Percentiles rank a stretch among this genome's conserved stretches.
phyloP scores from a whole-genome alignment of 1,140 invertebrate genomes.

The Scaptodrosophila lebanonensis region DNA sequence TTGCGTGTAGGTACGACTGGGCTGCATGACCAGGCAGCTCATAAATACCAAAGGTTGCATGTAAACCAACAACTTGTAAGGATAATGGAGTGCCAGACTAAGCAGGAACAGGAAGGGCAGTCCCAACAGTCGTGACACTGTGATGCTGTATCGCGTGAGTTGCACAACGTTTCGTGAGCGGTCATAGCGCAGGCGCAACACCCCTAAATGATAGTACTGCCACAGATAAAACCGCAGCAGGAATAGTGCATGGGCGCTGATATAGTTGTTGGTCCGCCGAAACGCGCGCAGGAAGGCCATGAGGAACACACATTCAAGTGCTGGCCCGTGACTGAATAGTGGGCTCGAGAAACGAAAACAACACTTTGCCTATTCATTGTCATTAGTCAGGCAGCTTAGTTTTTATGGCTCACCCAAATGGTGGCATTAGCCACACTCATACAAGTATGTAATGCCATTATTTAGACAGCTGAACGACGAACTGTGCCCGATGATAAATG shows the following conservation, averaged over 20 bases:
- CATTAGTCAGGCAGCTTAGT: too few relatives aligned
- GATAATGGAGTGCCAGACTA: slow-evolving; percentile 16
- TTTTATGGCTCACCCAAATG: too few relatives aligned
- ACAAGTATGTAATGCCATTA: too few relatives aligned
- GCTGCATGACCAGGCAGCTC: slow-evolving; percentile 37
- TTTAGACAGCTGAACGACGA: too few relatives aligned
- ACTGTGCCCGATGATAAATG: too few relatives aligned
- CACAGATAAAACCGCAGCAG: slow-evolving; percentile 45
- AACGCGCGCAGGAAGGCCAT: slow-evolving; percentile 35
- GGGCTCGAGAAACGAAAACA: neutral
- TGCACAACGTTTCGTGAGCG: slow-evolving; percentile 15
- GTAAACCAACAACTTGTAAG: slow-evolving; percentile 21
- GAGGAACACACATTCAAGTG: too few relatives aligned
- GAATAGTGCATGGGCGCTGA: slow-evolving; percentile 34
- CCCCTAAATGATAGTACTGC: slow-evolving; percentile 32
- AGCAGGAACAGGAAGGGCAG: slow-evolving; percentile 30
- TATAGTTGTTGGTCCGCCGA: slow-evolving; percentile 32
- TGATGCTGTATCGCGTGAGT: slow-evolving; percentile 33
- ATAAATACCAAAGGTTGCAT: slow-evolving; percentile 38
- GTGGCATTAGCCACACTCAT: too few relatives aligned
- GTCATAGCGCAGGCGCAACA: slow-evolving; percentile 37
- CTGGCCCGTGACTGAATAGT: too few relatives aligned
- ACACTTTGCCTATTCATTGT: too few relatives aligned
- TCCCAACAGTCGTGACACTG: slow-evolving; percentile 33
- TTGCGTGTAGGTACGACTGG: slow-evolving; percentile 8